Percentiles rank a stretch among this genome's conserved stretches.
These are phyloP conservation scores for Nylanderia fulva DNA, from an alignment of 1,140 invertebrate genomes.

Conservation along the genomic window DNA sequence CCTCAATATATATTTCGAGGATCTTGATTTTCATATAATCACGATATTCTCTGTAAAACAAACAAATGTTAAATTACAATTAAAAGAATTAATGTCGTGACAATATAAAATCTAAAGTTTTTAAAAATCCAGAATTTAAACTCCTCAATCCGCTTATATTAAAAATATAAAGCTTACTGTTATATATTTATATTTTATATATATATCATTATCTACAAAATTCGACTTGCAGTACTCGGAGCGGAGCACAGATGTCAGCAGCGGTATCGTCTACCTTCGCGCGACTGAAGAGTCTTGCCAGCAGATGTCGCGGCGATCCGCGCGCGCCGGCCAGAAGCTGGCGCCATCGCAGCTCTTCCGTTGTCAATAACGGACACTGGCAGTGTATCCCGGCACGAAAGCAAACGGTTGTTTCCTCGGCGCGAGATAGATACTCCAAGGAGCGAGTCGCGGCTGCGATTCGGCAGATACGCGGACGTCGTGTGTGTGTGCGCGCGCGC, in stretches of 20 bases:
- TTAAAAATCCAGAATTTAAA: too few relatives aligned
- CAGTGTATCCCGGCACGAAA: conserved; percentile 77
- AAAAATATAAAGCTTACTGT: neutral
- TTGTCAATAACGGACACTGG: conserved; percentile 82
- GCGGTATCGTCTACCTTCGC: neutral
- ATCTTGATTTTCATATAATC: too few relatives aligned
- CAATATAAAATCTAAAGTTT: too few relatives aligned
- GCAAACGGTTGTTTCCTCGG: conserved; percentile 66
- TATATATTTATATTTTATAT: too few relatives aligned
- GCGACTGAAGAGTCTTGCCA: neutral
- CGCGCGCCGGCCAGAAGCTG: conserved; percentile 68
- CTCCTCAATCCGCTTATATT: too few relatives aligned
- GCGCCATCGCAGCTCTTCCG: conserved; percentile 77
- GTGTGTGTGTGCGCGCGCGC: neutral
- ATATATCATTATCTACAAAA: too few relatives aligned
- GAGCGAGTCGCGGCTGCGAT: conserved; percentile 71
- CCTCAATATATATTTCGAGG: too few relatives aligned
- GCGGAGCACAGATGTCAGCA: neutral
- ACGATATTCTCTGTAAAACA: too few relatives aligned
- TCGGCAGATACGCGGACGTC: conserved; percentile 31
- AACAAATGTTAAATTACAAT: too few relatives aligned
- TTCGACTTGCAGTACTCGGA: too few relatives aligned
- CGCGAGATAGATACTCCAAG: conserved; percentile 61
- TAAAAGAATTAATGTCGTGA: too few relatives aligned
- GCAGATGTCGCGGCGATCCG: conserved; percentile 64